Evolutionary conservation across 2,113 vertebrate genomes (phyloP), one percentile per base, ranked within the genome.

Genomic region (Chlorocebus sabaeus): DNA sequence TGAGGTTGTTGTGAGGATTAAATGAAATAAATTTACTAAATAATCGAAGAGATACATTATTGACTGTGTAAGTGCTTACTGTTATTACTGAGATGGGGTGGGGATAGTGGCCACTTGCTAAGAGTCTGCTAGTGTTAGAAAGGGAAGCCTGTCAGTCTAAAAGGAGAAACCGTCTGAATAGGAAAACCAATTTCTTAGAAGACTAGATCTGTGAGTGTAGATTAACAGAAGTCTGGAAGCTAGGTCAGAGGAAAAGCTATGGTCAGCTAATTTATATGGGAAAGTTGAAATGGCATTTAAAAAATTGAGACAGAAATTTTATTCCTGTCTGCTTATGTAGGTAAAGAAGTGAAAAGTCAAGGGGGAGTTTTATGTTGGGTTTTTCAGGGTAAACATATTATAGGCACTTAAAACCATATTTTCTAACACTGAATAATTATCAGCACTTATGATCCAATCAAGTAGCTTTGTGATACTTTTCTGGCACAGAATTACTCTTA

Each of bases 371-470:
- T 81, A 40, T 25, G 25, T 12, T 78, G 57, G 4, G 10, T 43
- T 86, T 84, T 43, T 59, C 48, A 78, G 38, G 13, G 4, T 89
- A 85, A 86, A 43, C 61, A 68, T 52, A n/a, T 91, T 90, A 88
- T 45, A 84, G 85, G 23, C 32, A 95, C 61, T 95, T 96, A 59
- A 38, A 90, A 13, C 27, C 30, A 13, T 91, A 84, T 84, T 93
- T 95, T 73, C 86, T 84, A 91, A 95, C 72, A 68, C 27, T 89
- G 86, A 38, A 13, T 89, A 94, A 82, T 83, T 92, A 92, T 92
- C 48, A 79, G 32, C n/a, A 76, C 48, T 90, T 75, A 72, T 0
- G 64, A 90, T 57, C 59, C 61, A 96, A 73, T 92, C 45, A 76
- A 73, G 83, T 57, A 91, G 64, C 67, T 92, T 91, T 86, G 23